phyloP scores from a whole-genome alignment of 2,797 vertebrate species.

The Callimico goeldii region DNA sequence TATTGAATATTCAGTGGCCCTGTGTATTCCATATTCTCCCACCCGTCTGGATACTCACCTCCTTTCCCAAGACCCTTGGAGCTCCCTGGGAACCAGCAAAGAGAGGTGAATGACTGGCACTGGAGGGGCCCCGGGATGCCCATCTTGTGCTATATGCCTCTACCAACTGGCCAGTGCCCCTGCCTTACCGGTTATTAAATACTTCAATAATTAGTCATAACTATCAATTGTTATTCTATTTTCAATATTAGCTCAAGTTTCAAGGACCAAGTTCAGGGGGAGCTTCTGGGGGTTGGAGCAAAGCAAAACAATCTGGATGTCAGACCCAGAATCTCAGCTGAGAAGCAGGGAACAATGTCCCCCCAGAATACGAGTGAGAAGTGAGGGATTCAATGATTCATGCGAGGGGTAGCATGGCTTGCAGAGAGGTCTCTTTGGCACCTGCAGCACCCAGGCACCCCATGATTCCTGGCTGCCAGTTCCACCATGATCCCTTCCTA shows the following conservation, averaged over 20 bases:
- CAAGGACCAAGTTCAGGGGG: background rate
- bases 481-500: background rate
- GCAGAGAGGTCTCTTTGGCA: background rate
- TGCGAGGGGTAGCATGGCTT: background rate
- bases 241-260: background rate
- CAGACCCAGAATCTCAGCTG: background rate
- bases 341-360: background rate
- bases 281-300: background rate
- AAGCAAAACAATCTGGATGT: background rate
- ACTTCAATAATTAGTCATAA: background rate
- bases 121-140: no score
- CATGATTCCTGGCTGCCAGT: background rate
- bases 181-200: background rate
- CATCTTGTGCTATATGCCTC: background rate
- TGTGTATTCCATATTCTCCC: background rate
- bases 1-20: rapidly evolving
- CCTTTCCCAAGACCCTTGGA: background rate
- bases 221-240: background rate
- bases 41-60: background rate
- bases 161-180: background rate
- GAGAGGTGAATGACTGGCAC: background rate
- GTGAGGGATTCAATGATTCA: background rate
- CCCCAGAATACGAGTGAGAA: background rate
- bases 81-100: background rate
- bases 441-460: background rate